A percentile compares a stretch with the other conserved stretches of the same genome.
These are phyloP conservation scores for Chaenogobius annularis DNA, from an alignment of 2,113 vertebrate species.

Conservation along the genomic window DNA sequence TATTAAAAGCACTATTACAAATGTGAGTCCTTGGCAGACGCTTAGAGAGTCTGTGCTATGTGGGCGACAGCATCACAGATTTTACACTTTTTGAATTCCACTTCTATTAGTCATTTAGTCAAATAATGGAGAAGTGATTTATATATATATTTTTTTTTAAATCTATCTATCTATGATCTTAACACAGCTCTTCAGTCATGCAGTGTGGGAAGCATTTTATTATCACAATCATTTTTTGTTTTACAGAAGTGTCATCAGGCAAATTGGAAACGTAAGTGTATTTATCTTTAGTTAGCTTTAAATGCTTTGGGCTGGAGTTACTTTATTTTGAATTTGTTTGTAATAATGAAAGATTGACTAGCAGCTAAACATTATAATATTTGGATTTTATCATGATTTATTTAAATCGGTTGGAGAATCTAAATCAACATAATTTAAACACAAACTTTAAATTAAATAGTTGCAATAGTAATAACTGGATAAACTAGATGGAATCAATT, in stretches of 20 bases:
- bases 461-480: no score
- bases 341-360: no score
- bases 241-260: slow-evolving; percentile 11
- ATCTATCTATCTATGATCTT: no score
- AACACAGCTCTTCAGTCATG: background rate
- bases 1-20: slow-evolving; percentile 37
- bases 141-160: background rate
- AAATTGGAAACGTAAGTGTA: background rate
- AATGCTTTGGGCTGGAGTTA: no score
- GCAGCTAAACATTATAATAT: no score
- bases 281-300: background rate
- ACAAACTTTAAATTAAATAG: no score
- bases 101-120: background rate
- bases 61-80: slow-evolving; percentile 8
- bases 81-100: slow-evolving; percentile 26
- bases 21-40: slow-evolving; percentile 40
- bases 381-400: no score
- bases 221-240: no score
- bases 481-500: no score
- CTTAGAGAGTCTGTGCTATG: slow-evolving; percentile 22
- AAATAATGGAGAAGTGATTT: background rate
- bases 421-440: no score
- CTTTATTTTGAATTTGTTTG: no score
- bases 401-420: no score
- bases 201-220: background rate